Percentiles rank a stretch among this genome's conserved stretches.
phyloP scores from a whole-genome alignment of 23 tunicate species.

The Trididemnum miniatum region DNA sequence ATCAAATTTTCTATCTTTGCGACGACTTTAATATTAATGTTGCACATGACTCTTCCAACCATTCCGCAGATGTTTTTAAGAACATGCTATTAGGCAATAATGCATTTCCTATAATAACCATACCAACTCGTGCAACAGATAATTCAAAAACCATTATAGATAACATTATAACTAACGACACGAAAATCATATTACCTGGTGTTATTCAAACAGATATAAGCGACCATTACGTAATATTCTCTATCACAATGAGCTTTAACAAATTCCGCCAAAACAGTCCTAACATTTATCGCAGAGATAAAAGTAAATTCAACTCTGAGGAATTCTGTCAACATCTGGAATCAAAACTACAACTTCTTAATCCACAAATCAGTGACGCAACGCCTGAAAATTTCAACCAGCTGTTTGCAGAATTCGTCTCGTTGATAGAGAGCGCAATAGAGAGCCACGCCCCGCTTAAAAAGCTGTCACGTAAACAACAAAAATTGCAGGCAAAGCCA shows the following conservation, averaged over 20 bases:
- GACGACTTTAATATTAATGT: too few species aligned
- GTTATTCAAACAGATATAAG: neutral
- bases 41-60: too few species aligned
- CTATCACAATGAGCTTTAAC: neutral
- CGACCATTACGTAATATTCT: neutral
- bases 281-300: neutral
- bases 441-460: neutral
- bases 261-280: neutral
- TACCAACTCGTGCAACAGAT: neutral
- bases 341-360: too few species aligned
- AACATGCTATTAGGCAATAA: neutral
- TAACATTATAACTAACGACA: neutral
- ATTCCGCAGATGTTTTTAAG: too few species aligned
- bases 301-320: neutral
- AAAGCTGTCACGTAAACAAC: neutral
- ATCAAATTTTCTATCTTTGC: too few species aligned
- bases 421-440: neutral
- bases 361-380: neutral
- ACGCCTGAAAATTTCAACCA: too few species aligned
- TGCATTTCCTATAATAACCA: neutral
- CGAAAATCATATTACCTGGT: neutral
- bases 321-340: neutral
- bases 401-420: neutral
- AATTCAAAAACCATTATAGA: neutral
- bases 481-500: neutral